phyloP scores from a whole-genome alignment of 1,140 invertebrate species.

The Dryas iulia region DNA sequence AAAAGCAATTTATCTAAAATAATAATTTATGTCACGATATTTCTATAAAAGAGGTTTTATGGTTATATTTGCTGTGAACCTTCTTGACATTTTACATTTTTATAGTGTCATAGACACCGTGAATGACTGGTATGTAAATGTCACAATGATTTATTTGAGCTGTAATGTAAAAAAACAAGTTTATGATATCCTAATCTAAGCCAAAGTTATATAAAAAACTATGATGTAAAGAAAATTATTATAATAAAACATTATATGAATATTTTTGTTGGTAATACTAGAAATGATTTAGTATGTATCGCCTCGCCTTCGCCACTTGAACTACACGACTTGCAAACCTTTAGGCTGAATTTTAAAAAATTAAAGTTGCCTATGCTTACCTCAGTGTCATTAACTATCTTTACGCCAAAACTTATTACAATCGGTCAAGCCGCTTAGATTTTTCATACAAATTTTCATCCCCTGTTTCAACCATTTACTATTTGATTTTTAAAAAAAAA shows the following conservation, averaged over 20 bases:
- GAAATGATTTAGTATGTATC: too few species aligned
- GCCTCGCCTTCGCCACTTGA: too few species aligned
- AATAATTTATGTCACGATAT: not conserved
- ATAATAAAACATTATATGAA: not conserved
- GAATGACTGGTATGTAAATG: constrained; percentile 8
- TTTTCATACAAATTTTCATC: too few species aligned
- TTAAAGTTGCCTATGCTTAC: too few species aligned
- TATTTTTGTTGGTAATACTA: too few species aligned
- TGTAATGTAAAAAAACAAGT: not conserved
- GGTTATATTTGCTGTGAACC: not conserved
- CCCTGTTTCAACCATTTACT: too few species aligned
- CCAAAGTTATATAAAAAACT: not conserved
- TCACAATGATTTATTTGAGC: constrained; percentile 6
- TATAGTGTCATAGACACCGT: constrained; percentile 7
- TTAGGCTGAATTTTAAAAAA: too few species aligned
- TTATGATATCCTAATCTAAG: not conserved
- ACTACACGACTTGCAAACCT: too few species aligned
- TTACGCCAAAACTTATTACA: too few species aligned
- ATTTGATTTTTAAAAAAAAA: too few species aligned
- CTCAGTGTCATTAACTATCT: too few species aligned
- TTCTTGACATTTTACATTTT: constrained; percentile 15
- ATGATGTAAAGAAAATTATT: not conserved
- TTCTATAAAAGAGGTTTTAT: not conserved
- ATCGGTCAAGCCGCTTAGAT: too few species aligned
- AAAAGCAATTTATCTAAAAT: not conserved